Evolutionary conservation across 2,797 vertebrate genomes (phyloP).

Genomic region (Coendou prehensilis): DNA sequence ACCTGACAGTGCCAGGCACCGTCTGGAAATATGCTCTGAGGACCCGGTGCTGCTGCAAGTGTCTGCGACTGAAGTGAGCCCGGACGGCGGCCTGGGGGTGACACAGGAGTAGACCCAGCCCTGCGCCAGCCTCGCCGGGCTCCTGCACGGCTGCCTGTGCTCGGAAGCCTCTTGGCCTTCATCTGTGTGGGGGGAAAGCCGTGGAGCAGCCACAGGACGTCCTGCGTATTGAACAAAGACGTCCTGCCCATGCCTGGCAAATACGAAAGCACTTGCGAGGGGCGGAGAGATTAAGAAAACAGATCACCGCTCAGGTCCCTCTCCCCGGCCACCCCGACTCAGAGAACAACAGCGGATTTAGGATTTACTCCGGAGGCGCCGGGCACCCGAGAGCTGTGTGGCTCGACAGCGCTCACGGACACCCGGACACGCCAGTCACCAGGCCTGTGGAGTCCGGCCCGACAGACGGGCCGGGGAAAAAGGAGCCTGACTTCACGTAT

Average conservation of each 20-base stretch:
- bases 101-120: background rate
- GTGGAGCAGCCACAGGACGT: no score
- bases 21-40: background rate
- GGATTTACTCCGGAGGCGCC: background rate
- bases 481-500: background rate
- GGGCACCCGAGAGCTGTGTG: background rate
- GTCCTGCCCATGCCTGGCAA: background rate
- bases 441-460: background rate
- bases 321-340: background rate
- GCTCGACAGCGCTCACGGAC: background rate
- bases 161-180: background rate
- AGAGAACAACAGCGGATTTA: background rate
- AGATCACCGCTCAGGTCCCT: background rate
- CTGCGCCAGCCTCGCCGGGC: rapidly evolving
- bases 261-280: background rate
- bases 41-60: background rate
- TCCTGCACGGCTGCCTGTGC: rapidly evolving
- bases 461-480: background rate
- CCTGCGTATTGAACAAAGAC: background rate
- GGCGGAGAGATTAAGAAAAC: slow-evolving; percentile 10
- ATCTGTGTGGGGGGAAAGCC: background rate
- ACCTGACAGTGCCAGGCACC: background rate
- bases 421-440: rapidly evolving
- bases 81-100: background rate
- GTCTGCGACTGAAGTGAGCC: background rate